Conservation (phyloP, 1,140 invertebrate genomes). For the Tyrophagus putrescentiae region DNA sequence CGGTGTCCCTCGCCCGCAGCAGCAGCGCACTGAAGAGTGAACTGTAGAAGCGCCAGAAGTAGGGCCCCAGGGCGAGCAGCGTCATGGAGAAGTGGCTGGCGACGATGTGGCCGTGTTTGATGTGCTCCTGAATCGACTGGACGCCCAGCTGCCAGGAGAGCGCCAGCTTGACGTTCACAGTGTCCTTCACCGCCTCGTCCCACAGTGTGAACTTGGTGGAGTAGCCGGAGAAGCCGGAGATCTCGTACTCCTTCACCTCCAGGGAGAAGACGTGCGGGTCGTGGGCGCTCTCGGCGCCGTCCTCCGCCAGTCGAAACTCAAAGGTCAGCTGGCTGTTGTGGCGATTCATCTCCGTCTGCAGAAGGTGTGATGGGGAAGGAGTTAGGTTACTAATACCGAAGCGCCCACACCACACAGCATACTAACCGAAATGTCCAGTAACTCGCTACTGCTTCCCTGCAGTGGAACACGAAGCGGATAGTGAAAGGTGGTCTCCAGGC, state of each 20-base stretch:
- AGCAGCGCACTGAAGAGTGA: background rate
- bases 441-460: background rate
- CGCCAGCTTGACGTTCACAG: background rate
- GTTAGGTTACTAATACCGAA: background rate
- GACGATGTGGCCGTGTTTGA: background rate
- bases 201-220: background rate
- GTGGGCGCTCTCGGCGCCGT: background rate
- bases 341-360: background rate
- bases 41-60: conserved; percentile 1
- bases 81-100: background rate
- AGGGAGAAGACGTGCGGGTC: background rate
- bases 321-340: background rate
- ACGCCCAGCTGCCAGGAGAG: background rate
- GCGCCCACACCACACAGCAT: background rate
- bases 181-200: background rate
- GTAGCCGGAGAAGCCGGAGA: conserved; percentile 9
- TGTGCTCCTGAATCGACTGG: background rate
- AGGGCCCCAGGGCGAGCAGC: background rate
- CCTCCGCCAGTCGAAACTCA: background rate
- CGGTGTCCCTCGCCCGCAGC: background rate
- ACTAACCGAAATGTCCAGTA: background rate
- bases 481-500: background rate
- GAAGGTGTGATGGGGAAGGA: background rate
- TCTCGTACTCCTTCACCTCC: background rate
- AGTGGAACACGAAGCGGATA: background rate